Base-by-base conservation (phyloP, 2,797 vertebrate species). In the Scomberomorus guttatus region DNA sequence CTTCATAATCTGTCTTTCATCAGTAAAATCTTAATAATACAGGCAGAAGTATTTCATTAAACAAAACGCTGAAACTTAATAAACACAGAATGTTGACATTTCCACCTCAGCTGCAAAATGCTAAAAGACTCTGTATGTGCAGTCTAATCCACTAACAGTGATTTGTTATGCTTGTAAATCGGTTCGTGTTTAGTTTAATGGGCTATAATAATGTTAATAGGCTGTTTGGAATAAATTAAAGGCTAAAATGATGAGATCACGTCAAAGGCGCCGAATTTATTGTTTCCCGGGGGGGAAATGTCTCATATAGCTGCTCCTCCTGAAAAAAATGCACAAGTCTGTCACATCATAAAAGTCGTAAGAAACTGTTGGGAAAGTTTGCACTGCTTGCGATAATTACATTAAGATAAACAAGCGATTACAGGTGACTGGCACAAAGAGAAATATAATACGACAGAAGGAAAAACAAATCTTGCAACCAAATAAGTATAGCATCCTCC, bases 111-210 rank as follows among this genome's bases (percentile, higher is more conserved):
- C 60, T 62, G 25, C 32, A 34, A 72, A 80, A 78, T 32, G 68
- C 61, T 42, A 32, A 77, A 79, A 82, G 50, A 14, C 39, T 34
- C 52, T 4, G 24, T 50, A 50, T 56, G 65, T 50, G 59, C 69
- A 44, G 68, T 55, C 46, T 80, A 82, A 86, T 82, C 78, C 77
- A 63, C 44, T 32, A 1, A 32, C 50, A 76, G 55, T 66, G 62
- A 86, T 86, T 65, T 59, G 51, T 66, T 59, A 81, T 58, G 76
- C 65, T 78, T 76, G 24, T 82, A 78, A 83, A 76, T 72, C 73
- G 61, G 46, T 55, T 72, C 60, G 68, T 89, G 68, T 69, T 77
- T 71, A 55, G 32, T 78, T 80, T 78, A 81, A 81, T 63, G 67
- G 74, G 64, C 65, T 65, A 42, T 72, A 83, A 83, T 80, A 57